A percentile compares a stretch with the other conserved stretches of the same genome.
Conservation (phyloP, 2,797 vertebrate genomes). For the Oryzias dopingdopingensis region DNA sequence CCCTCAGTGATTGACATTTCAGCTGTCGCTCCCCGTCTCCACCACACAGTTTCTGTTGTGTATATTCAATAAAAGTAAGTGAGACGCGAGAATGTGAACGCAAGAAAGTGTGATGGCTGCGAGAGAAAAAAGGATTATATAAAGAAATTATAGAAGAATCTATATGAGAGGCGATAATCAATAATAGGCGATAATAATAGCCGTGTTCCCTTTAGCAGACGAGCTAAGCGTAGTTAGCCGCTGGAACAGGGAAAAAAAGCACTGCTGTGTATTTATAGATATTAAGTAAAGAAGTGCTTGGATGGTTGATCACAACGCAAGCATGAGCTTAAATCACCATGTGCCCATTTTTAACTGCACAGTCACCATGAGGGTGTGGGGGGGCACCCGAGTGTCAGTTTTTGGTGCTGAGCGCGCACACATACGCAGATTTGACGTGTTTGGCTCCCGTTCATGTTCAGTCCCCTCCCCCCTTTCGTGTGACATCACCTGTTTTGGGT, state of each 20-base stretch:
- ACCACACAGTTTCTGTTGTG: constrained; percentile 89
- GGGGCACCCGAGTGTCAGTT: constrained; percentile 50
- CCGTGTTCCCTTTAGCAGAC: constrained; percentile 94
- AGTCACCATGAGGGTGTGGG: constrained; percentile 49
- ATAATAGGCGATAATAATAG: constrained; percentile 89
- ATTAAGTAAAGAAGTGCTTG: constrained; percentile 98
- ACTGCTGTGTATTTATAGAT: constrained; percentile 99
- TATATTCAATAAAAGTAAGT: constrained; percentile 89
- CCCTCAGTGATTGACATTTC: constrained; percentile 97
- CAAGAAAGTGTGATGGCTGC: constrained; percentile 55
- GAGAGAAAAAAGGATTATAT: constrained; percentile 67
- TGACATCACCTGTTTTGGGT: constrained; percentile 67
- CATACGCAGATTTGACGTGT: constrained; percentile 25
- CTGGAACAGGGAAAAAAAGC: constrained; percentile 75
- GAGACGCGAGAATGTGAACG: constrained; percentile 85
- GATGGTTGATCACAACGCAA: constrained; percentile 99
- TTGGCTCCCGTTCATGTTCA: constrained; percentile 45
- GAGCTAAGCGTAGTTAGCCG: constrained; percentile 84
- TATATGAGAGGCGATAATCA: constrained; percentile 93
- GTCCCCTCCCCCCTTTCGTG: constrained; percentile 35
- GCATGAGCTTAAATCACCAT: constrained; percentile 99
- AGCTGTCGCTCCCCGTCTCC: constrained; percentile 84
- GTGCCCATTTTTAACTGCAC: constrained; percentile 82
- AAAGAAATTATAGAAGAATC: constrained; percentile 80
- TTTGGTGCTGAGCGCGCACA: constrained; percentile 39